Percentiles rank a stretch among this genome's conserved stretches.
Conservation (phyloP, 2,113 vertebrate genomes). For the Mola mola region DNA sequence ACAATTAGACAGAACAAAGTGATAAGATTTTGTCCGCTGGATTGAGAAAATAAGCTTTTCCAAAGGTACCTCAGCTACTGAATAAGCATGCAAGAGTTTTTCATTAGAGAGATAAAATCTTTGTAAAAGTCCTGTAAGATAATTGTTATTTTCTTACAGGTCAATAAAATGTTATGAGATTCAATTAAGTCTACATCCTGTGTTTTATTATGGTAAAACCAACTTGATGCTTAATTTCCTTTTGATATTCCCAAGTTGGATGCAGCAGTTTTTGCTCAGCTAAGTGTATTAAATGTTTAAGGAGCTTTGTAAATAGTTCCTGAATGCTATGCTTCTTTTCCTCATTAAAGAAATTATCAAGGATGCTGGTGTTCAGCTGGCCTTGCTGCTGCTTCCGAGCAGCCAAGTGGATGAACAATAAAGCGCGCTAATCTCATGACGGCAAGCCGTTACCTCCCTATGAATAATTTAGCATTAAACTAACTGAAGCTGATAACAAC, state of each 20-base stretch:
- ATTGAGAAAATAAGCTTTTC: neutral
- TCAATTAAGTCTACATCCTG: neutral
- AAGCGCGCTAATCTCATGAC: slow-evolving; percentile 68
- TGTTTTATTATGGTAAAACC: neutral
- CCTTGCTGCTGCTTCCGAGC: slow-evolving; percentile 30
- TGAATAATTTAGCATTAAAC: slow-evolving; percentile 78
- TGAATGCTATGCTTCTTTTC: slow-evolving; percentile 41
- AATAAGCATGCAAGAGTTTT: neutral
- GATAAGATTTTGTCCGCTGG: too few relatives aligned
- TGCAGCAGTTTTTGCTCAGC: slow-evolving; percentile 1
- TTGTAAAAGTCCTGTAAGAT: neutral
- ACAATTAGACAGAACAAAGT: too few relatives aligned
- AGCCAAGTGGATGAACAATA: slow-evolving; percentile 67
- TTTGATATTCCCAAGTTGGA: slow-evolving; percentile 21
- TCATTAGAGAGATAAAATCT: too few relatives aligned
- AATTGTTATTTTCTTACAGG: neutral
- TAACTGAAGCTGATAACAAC: slow-evolving; percentile 65
- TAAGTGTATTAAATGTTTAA: slow-evolving; percentile 41
- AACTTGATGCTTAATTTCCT: slow-evolving; percentile 14
- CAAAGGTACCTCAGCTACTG: neutral
- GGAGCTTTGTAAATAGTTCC: slow-evolving; percentile 33
- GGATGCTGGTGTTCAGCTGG: slow-evolving; percentile 39
- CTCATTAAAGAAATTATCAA: slow-evolving; percentile 48
- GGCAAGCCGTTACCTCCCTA: slow-evolving; percentile 63
- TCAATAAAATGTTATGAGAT: slow-evolving; percentile 4